Evolutionary conservation across 1,140 invertebrate species (phyloP).

Genomic region (Procambarus clarkii): DNA sequence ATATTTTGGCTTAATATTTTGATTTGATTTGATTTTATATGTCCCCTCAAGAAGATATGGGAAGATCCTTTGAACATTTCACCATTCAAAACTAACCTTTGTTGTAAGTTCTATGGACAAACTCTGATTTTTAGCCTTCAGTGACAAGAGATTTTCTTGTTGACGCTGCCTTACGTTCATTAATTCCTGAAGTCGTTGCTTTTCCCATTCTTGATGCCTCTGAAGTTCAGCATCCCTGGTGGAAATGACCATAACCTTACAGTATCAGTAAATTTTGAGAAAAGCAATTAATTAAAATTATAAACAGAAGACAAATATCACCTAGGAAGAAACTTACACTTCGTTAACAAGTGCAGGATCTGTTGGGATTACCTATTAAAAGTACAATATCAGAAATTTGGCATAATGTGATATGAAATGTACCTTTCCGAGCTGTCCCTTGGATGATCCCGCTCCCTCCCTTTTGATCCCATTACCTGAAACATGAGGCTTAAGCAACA

Average conservation of each 20-base stretch:
- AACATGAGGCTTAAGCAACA: no score
- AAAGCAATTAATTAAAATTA: background rate
- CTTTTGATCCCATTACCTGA: no score
- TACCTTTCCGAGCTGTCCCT: no score
- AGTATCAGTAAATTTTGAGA: background rate
- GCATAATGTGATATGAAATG: no score
- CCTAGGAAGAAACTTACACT: background rate
- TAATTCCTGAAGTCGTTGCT: conserved; percentile 90
- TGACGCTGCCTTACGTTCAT: conserved; percentile 90
- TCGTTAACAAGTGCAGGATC: background rate
- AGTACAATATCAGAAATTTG: no score
- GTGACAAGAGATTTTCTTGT: conserved; percentile 89
- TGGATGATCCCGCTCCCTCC: no score
- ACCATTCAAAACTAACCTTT: conserved; percentile 78
- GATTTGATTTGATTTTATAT: no score
- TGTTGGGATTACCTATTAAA: no score
- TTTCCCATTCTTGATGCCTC: conserved; percentile 96
- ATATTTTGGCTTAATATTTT: no score
- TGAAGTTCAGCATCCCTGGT: conserved; percentile 86
- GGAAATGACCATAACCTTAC: background rate
- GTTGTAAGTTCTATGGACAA: conserved; percentile 88
- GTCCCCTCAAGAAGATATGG: no score
- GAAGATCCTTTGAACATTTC: background rate
- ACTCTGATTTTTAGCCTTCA: conserved; percentile 93
- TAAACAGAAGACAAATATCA: background rate